Evolutionary conservation across 2,113 vertebrate genomes (phyloP), one percentile per base, ranked within the genome.

Genomic region (Poicephalus meyeri): DNA sequence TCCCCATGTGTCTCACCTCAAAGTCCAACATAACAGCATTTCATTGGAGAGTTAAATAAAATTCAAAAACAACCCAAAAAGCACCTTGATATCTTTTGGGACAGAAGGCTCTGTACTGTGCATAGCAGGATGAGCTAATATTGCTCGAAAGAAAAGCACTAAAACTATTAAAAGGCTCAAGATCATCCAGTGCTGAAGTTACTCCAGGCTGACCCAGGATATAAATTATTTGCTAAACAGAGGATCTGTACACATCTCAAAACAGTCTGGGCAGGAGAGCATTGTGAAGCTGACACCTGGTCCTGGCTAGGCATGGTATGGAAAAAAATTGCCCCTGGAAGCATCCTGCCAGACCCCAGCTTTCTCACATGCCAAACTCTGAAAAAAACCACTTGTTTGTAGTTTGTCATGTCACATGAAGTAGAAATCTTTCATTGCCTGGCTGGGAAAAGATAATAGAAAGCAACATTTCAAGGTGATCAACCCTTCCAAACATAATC

Each of bases 381-480:
- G 53, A 16, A 64, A 81, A 85, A 24, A 9, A 11, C 23, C 23
- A 17, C 55, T 94, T 74, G 47, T 80, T 87, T 83, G 68, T 52
- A 81, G 66, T 72, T 78, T 90, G 60, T 78, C 90, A 41, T 18
- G 61, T 78, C 68, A 35, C 5, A 55, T 93, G 74, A 87, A 94
- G 79, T 49, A 28, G 65, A 90, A 93, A 91, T 94, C 86, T 92
- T 79, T 92, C 83, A 81, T 61, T 93, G 47, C 70, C 64, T 44
- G 23, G 13, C 76, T 81, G 44, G 56, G 41, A 93, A 91, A 84
- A 41, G 69, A 91, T 86, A 92, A 94, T 56, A 78, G 44, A 91
- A 85, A 94, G 42, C 82, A 90, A 82, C 80, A 68, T 81, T 97
- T 97, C 93, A 94, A 92, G 90, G 92, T 94, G 91, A 95, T 92